Conservation (phyloP, 2,113 vertebrate species). For the Xerus inauris region DNA sequence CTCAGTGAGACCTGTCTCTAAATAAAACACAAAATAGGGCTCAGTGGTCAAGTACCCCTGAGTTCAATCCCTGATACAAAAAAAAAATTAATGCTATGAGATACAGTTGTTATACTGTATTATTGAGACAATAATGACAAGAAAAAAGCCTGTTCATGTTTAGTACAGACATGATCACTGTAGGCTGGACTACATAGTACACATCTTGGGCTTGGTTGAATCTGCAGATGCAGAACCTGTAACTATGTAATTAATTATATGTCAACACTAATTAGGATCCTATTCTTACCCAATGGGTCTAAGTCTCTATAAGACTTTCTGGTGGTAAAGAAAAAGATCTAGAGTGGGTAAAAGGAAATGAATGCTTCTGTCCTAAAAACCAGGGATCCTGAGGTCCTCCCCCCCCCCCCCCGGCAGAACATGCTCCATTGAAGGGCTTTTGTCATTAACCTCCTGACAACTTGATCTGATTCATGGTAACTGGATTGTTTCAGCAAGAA, state of each 20-base stretch:
- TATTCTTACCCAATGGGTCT: background rate
- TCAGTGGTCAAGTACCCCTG: no score
- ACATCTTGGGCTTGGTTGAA: background rate
- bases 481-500: conserved; percentile 3
- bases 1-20: no score
- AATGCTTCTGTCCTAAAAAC: background rate
- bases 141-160: background rate
- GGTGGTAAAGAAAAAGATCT: background rate
- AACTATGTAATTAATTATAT: background rate
- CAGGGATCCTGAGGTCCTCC: background rate
- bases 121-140: background rate
- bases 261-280: background rate
- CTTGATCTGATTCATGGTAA: background rate
- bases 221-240: background rate
- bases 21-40: no score
- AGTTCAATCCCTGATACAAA: no score
- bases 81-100: background rate
- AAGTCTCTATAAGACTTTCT: background rate
- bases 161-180: background rate
- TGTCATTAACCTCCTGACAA: background rate
- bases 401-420: background rate
- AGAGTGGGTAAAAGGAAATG: background rate
- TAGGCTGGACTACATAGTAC: background rate
- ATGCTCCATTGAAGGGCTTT: background rate
- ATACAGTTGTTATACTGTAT: background rate